These are phyloP conservation scores for Pangasius sanitwongsei DNA, from an alignment of 2,797 vertebrate genomes.

Conservation along the genomic window DNA sequence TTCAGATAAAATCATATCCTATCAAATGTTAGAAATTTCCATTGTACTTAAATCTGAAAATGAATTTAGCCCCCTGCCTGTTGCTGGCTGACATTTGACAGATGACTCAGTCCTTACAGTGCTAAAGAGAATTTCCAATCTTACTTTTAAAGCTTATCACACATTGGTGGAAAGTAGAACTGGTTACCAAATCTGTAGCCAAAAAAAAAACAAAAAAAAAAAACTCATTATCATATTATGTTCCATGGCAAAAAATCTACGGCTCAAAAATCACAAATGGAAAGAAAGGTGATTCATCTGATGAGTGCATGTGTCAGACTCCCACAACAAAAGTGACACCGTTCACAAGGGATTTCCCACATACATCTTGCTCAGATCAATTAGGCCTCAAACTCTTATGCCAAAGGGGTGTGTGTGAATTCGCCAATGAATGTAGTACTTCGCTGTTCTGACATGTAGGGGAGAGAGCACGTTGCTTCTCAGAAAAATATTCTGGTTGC, in stretches of 20 bases:
- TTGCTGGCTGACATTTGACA: background rate
- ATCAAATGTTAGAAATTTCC: background rate
- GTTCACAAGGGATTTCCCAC: conserved; percentile 38
- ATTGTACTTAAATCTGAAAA: background rate
- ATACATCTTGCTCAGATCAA: background rate
- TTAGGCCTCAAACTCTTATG: background rate
- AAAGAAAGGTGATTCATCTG: conserved; percentile 48
- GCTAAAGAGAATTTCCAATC: background rate
- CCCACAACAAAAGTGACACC: conserved; percentile 19
- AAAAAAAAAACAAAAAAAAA: background rate
- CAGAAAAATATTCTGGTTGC: background rate
- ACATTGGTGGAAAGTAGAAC: conserved; percentile 30
- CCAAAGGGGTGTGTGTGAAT: conserved; percentile 6
- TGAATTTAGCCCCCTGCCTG: background rate
- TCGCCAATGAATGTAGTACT: background rate
- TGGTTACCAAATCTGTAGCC: background rate
- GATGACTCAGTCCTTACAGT: too few species aligned
- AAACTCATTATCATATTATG: conserved; percentile 3
- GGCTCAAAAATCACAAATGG: conserved; percentile 14
- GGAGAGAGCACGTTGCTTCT: conserved; percentile 21
- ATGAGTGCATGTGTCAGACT: conserved; percentile 32
- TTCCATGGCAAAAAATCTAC: conserved; percentile 31
- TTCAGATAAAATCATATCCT: background rate
- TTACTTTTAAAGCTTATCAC: conserved; percentile 2
- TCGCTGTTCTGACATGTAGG: conserved; percentile 11